Evolutionary conservation across 2,888 invertebrate genomes (phyloP).

Genomic region (Dasysyrphus albostriatus): DNA sequence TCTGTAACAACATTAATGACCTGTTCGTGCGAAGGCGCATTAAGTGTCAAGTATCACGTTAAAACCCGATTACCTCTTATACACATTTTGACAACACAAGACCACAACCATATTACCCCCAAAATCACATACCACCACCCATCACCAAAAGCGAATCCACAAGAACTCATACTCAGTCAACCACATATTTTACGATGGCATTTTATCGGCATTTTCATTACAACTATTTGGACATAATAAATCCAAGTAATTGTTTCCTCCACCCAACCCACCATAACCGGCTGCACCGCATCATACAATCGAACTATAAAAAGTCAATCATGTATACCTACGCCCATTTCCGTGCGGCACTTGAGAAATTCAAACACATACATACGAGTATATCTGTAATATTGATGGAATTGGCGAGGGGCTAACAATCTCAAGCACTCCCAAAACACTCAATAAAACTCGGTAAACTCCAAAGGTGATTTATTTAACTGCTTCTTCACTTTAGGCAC

Average conservation of each 20-base stretch:
- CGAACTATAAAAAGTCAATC: slow-evolving; percentile 47
- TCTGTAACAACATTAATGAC: slow-evolving; percentile 59
- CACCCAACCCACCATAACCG: neutral
- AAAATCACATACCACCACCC: slow-evolving; percentile 27
- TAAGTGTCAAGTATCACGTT: slow-evolving; percentile 67
- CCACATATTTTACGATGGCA: slow-evolving; percentile 63
- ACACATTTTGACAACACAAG: slow-evolving; percentile 42
- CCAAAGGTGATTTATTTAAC: slow-evolving; percentile 72
- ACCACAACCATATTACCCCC: slow-evolving; percentile 47
- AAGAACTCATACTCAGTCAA: slow-evolving; percentile 46
- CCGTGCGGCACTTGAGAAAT: slow-evolving; percentile 11
- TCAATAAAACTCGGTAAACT: slow-evolving; percentile 51
- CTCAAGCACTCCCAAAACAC: slow-evolving; percentile 29
- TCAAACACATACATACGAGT: neutral
- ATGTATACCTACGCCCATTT: slow-evolving; percentile 22
- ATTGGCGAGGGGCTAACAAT: slow-evolving; percentile 22
- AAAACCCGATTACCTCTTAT: slow-evolving; percentile 32
- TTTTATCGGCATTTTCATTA: slow-evolving; percentile 72
- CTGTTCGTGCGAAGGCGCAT: slow-evolving; percentile 19
- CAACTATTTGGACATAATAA: slow-evolving; percentile 65
- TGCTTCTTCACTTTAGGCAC: slow-evolving; percentile 64
- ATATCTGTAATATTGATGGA: slow-evolving; percentile 5
- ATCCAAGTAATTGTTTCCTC: slow-evolving; percentile 71
- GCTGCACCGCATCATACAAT: slow-evolving; percentile 38
- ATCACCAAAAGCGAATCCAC: slow-evolving; percentile 23